Evolutionary conservation across 1,140 invertebrate genomes (phyloP), one percentile per base, ranked within the genome.

Genomic region (Ips typographus): DNA sequence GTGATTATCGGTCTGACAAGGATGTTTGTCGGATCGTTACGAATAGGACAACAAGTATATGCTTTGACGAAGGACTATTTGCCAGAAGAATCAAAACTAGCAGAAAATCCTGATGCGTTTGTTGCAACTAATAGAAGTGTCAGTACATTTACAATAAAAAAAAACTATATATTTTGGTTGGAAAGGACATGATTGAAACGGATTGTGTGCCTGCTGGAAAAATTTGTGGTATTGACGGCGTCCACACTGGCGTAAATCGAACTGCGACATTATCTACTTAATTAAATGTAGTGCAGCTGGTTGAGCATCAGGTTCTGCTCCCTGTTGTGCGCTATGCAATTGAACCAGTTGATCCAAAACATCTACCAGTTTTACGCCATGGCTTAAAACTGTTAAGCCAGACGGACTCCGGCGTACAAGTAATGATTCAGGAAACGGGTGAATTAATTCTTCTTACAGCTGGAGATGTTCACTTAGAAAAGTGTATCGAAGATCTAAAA

Each of bases 401-500:
- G 82, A 93, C 96, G 1, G 97, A 99, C 83, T 90, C 94, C 1
- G 96, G 94, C 83, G 95, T 97, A 0, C 87, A 98, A 77, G 22
- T 22, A 22, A 22, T 22, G 22, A 22, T 22, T 22, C 22, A 22
- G 22, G 22, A 22, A 22, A 96, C 90, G 4, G 98, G 98, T 0
- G 96, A 99, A 80, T 91, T 98, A 78, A 93, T 99, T 1, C 83
- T 99, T n/a, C 88, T 94, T 2, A 98, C 97, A 0, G 92, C 96
- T 4, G 98, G 98, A 1, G 96, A 99, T 84, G 94, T 99, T 4
- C 98, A 99, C 84, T 83, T 99, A 43, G 93, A 98, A 79, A 90
- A 95, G 74, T 99, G 98, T 84, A 77, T 96, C 1, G 89, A 93
- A 74, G 94, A 97, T 83, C 83, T 99, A 5, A 86, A 86, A 74